phyloP scores from a whole-genome alignment of 1,140 invertebrate genomes.

The Spodoptera frugiperda region DNA sequence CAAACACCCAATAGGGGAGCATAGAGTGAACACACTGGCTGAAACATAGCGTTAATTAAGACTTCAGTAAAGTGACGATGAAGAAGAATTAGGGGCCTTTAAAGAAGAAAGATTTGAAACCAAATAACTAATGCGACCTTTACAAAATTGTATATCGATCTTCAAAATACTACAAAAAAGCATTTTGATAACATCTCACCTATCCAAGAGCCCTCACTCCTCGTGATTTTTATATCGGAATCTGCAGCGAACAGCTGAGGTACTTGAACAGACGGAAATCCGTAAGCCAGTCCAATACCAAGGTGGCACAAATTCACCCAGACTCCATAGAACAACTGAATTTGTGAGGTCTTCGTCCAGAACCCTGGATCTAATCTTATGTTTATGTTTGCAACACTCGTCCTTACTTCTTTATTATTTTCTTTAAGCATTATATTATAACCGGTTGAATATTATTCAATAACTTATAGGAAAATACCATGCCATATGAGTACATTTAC shows the following conservation, averaged over 20 bases:
- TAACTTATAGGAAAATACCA: too few relatives aligned
- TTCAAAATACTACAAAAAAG: too few relatives aligned
- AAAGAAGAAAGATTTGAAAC: too few relatives aligned
- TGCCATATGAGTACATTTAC: too few relatives aligned
- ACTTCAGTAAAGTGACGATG: background rate
- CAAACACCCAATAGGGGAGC: constrained; percentile 85
- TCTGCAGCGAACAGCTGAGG: constrained; percentile 72
- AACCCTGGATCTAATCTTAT: constrained; percentile 61
- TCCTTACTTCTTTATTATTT: too few relatives aligned
- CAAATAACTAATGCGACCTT: too few relatives aligned
- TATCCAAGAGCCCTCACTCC: constrained; percentile 85
- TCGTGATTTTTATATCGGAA: constrained; percentile 60
- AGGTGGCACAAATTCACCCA: constrained; percentile 83
- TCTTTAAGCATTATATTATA: too few relatives aligned
- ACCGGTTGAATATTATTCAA: too few relatives aligned
- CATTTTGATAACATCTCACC: constrained; percentile 56
- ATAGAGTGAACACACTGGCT: constrained; percentile 86
- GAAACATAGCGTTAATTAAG: constrained; percentile 51
- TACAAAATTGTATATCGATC: too few relatives aligned
- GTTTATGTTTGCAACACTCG: background rate
- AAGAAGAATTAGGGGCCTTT: background rate
- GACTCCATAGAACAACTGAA: constrained; percentile 67
- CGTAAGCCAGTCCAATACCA: constrained; percentile 82
- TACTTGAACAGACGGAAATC: constrained; percentile 85
- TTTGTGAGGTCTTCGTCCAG: constrained; percentile 63